A percentile compares a stretch with the other conserved stretches of the same genome.
These are phyloP conservation scores for Buphagus erythrorhynchus DNA, from an alignment of 2,797 vertebrate species.

Conservation along the genomic window DNA sequence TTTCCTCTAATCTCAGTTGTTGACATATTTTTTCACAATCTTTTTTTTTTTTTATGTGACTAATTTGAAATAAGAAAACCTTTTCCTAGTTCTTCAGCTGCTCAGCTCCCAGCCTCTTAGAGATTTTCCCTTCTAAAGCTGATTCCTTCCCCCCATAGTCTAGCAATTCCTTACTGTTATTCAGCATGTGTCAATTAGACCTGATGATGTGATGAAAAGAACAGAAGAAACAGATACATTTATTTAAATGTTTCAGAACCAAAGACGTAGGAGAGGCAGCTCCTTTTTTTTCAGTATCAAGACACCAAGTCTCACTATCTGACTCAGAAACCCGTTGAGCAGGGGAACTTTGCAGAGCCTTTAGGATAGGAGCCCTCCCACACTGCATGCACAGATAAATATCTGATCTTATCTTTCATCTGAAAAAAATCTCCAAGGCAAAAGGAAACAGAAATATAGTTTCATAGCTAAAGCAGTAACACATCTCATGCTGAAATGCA, in stretches of 20 bases:
- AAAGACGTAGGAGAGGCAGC: not conserved
- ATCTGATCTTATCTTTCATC: not conserved
- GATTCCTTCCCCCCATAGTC: not conserved
- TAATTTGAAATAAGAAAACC: not conserved
- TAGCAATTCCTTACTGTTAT: not conserved
- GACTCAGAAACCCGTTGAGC: conserved; percentile 24
- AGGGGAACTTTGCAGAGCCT: not conserved
- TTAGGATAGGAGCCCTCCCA: conserved; percentile 20
- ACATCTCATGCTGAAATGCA: conserved; percentile 23
- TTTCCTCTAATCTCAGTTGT: not conserved
- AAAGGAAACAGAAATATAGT: not conserved
- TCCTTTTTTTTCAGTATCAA: not conserved
- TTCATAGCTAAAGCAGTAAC: not conserved
- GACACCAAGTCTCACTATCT: not conserved
- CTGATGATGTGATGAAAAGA: not conserved
- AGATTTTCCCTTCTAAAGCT: not conserved
- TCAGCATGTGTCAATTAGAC: not conserved
- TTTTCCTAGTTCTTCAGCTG: not conserved
- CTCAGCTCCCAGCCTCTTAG: not conserved
- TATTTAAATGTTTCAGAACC: not conserved
- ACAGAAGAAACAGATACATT: not conserved
- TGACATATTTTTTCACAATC: not conserved
- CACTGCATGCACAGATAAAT: not conserved
- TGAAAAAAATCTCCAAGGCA: conserved; percentile 5
- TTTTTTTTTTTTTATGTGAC: not conserved